Percentiles rank a stretch among this genome's conserved stretches.
phyloP scores from a whole-genome alignment of 1,140 invertebrate genomes.

The Brachystomella parvula region DNA sequence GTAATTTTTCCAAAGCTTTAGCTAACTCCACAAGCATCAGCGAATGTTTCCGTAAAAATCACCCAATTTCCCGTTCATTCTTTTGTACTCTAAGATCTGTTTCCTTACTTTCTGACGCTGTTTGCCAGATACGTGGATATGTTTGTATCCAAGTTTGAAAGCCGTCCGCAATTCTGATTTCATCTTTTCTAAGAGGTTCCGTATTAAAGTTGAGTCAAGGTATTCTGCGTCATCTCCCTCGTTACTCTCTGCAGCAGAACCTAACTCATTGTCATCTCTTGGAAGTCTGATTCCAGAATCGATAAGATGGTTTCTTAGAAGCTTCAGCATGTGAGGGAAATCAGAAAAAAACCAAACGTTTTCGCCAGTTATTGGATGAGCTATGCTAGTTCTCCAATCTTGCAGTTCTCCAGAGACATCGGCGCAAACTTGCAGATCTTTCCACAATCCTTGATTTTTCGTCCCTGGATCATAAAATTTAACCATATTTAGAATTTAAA shows the following conservation, averaged over 20 bases:
- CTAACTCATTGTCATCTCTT: too few relatives aligned
- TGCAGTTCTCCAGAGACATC: not conserved
- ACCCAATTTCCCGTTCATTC: too few relatives aligned
- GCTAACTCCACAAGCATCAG: constrained; percentile 10
- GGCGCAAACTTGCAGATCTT: constrained; percentile 38
- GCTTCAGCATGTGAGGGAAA: constrained; percentile 39
- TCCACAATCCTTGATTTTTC: constrained; percentile 40
- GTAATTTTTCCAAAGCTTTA: not conserved
- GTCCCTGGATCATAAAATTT: not conserved
- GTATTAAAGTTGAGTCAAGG: constrained; percentile 28
- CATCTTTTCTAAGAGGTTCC: not conserved
- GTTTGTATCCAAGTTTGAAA: not conserved
- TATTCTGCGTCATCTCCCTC: constrained; percentile 21
- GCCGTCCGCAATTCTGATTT: constrained; percentile 10
- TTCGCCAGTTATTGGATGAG: constrained; percentile 30
- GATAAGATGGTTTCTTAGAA: constrained; percentile 39
- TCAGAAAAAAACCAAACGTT: constrained; percentile 38
- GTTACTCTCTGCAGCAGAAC: too few relatives aligned
- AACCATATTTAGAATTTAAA: too few relatives aligned
- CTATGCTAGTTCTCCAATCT: constrained; percentile 25
- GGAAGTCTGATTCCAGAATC: constrained; percentile 37
- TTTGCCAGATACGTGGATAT: constrained; percentile 15
- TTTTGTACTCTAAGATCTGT: too few relatives aligned
- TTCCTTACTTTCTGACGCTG: constrained; percentile 15
- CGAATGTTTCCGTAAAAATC: too few relatives aligned